phyloP scores from a whole-genome alignment of 2,888 invertebrate species.

The Clanis bilineata region DNA sequence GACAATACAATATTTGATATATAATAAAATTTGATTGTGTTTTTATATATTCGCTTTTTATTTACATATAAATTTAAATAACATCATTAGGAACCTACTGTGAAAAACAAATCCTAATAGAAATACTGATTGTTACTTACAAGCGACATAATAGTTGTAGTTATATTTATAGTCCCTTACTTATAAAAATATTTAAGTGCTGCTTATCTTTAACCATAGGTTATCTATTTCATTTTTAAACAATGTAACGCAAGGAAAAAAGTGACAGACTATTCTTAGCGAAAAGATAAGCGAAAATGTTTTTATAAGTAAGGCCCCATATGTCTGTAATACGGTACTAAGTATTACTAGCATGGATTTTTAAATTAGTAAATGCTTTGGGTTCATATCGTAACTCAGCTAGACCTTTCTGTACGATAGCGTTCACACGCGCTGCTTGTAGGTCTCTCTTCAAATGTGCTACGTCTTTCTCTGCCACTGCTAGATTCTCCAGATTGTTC shows the following conservation, averaged over 20 bases:
- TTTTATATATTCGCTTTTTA: slow-evolving; percentile 63
- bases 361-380: slow-evolving; percentile 41
- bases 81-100: not conserved
- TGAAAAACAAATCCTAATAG: no score
- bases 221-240: no score
- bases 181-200: no score
- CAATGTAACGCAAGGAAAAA: no score
- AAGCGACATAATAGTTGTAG: no score
- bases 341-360: slow-evolving; percentile 25
- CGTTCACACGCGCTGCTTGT: slow-evolving; percentile 61
- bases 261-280: no score
- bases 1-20: slow-evolving; percentile 83
- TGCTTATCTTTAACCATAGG: no score
- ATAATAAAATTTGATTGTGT: slow-evolving; percentile 82
- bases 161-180: no score
- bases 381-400: slow-evolving; percentile 63
- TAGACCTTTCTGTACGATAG: slow-evolving; percentile 62
- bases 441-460: slow-evolving; percentile 55
- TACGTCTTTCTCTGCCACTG: slow-evolving; percentile 66
- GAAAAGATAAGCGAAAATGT: no score
- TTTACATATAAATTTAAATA: no score
- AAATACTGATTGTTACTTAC: no score
- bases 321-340: not conserved
- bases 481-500: slow-evolving; percentile 67
- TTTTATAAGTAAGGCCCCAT: no score